Evolutionary conservation across 2,113 vertebrate species (phyloP), one percentile per base, ranked within the genome.

Genomic region (Chroicocephalus ridibundus): DNA sequence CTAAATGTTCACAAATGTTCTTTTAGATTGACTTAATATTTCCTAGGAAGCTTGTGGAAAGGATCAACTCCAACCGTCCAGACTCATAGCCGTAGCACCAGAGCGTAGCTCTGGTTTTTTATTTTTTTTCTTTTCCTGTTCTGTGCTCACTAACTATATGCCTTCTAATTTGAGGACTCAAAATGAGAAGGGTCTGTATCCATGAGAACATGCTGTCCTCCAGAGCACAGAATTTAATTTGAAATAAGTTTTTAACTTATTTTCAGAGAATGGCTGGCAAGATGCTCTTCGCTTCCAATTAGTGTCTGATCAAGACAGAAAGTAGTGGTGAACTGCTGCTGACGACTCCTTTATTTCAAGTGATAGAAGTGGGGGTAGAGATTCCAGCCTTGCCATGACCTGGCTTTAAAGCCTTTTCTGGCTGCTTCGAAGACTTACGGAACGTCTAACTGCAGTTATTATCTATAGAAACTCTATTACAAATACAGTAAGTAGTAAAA

Each of bases 401-500:
- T 90, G 64, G 8, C 36, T 83, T 83, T 65, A 38, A 83, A 83
- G 42, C 42, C 27, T 88, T 42, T 70, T 47, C 32, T 83, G 69
- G 49, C 54, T 65, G 21, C 52, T 60, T 54, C 2, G 10, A 19
- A 84, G 60, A 44, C 31, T 70, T 68, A 24, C 26, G 71, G 21
- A 91, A 77, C 55, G 60, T 74, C 52, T 86, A 69, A n/a, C 40
- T 91, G 40, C 44, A 44, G 38, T 58, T 78, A 11, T 26, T 62
- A 42, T 68, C 72, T 84, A 1, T 22, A 29, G 83, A 47, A 77
- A 64, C 49, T 70, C 58, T 82, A 38, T 66, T 88, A 58, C 44
- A 87, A 60, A 64, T 64, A 27, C 32, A 94, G 60, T 36, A 74
- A 64, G 54, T 78, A 88, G 64, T 86, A 86, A 92, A 93, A 94